phyloP scores from a whole-genome alignment of 2,113 vertebrate species.

The Hypocryptadius cinnamomeus region DNA sequence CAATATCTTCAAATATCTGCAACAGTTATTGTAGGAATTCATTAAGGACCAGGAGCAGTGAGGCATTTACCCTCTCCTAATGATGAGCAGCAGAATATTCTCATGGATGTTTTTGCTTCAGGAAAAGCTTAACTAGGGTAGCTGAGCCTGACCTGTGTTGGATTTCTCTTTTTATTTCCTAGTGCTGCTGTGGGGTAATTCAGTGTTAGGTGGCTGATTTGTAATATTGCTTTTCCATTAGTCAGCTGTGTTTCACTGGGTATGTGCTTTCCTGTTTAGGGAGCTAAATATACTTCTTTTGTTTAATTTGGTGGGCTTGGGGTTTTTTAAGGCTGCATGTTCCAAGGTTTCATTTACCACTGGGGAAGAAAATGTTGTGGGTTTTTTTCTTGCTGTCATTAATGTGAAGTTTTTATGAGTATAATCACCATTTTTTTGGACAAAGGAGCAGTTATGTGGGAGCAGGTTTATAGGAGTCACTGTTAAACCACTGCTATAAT shows the following conservation, averaged over 20 bases:
- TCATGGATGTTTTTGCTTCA: neutral
- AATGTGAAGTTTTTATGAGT: neutral
- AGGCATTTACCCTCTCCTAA: neutral
- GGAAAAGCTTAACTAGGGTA: neutral
- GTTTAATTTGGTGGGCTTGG: neutral
- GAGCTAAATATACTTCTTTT: neutral
- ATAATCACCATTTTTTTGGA: neutral
- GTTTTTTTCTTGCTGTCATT: neutral
- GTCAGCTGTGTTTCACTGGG: neutral
- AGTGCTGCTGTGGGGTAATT: neutral
- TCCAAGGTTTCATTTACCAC: neutral
- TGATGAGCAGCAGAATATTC: neutral
- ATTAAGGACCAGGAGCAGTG: neutral
- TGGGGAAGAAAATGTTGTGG: neutral
- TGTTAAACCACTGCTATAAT: neutral
- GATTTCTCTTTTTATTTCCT: neutral
- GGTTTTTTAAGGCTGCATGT: neutral
- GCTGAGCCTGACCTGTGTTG: neutral
- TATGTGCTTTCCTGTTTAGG: neutral
- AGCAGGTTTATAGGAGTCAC: neutral
- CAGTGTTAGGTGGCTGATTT: neutral
- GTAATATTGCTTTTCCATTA: neutral
- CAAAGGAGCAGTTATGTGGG: neutral
- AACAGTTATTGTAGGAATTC: neutral
- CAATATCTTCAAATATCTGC: neutral